Evolutionary conservation across 2,113 vertebrate genomes (phyloP), one percentile per base, ranked within the genome.

Genomic region (Tringa solitaria): DNA sequence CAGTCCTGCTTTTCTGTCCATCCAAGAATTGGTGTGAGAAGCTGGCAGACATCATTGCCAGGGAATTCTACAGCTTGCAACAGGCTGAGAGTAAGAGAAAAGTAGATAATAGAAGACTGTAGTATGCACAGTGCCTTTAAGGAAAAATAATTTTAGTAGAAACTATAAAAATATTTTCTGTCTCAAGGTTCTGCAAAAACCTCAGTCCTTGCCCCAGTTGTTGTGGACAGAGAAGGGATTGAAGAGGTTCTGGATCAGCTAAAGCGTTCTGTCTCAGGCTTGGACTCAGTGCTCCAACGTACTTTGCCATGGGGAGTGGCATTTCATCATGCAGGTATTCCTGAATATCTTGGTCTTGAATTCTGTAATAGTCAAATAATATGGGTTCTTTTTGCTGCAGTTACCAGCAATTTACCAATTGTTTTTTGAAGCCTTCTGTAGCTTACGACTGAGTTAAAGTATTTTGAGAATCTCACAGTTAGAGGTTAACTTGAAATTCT

Each of bases 11-110:
- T 50, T 99, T 99, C 97, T 99, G 99, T 90, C 99, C 99, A 6
- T 99, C 99, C 15, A 99, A 99, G 97, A 99, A 98, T 96, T 99
- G 99, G 99, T 99, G 99, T 98, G 99, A 99, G 97, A 99, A 99
- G 92, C 96, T 99, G 93, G 98, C 98, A 13, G 99, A 99, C 91
- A 98, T 97, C 81, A 98, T 99, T 88, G 99, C 99, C 61, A 98
- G 97, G 87, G 99, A 99, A 83, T 99, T 99, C 98, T 99, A 98
- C 96, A 97, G 98, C 96, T 97, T 99, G 77, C 94, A 96, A 68
- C 96, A 96, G 95, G 53, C 93, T 39, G 76, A 97, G 33, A 94
- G 98, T 98, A 96, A 98, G 97, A 90, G 41, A 65, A 93, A 87
- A 87, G 26, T 46, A 35, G 24, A 74, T 87, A 35, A 37, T 46